Percentiles rank a stretch among this genome's conserved stretches.
Evolutionary conservation across 2,113 vertebrate genomes (phyloP).

Genomic region (Hippotragus niger): DNA sequence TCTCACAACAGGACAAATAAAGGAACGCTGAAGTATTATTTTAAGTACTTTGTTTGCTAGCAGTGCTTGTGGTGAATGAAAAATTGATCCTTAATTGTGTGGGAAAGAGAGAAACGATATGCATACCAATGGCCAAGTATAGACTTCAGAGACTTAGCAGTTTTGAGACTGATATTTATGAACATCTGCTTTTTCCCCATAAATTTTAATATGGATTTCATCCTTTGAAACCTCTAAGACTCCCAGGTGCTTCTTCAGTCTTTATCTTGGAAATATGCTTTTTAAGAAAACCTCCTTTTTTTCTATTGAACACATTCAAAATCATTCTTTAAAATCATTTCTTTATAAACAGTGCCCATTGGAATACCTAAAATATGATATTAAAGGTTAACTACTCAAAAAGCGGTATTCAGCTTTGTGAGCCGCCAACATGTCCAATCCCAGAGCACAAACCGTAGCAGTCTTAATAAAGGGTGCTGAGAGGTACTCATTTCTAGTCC

Average conservation of each 20-base stretch:
- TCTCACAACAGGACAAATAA: conserved; percentile 48
- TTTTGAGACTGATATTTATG: conserved; percentile 63
- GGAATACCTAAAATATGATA: not conserved
- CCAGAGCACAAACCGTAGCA: not conserved
- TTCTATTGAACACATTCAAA: not conserved
- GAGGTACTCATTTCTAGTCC: not conserved
- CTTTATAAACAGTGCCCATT: not conserved
- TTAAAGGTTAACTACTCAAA: conserved; percentile 8
- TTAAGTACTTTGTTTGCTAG: conserved; percentile 49
- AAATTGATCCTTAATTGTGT: conserved; percentile 55
- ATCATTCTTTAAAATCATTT: conserved; percentile 14
- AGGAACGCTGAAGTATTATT: not conserved
- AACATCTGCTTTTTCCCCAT: conserved; percentile 68
- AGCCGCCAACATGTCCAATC: not conserved
- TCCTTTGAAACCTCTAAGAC: conserved; percentile 59
- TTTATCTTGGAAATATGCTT: conserved; percentile 45
- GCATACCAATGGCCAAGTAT: conserved; percentile 7
- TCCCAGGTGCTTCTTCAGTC: conserved; percentile 59
- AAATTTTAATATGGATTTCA: conserved; percentile 67
- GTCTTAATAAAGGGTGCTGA: not conserved
- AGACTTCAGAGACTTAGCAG: conserved; percentile 56
- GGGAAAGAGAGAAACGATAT: not conserved
- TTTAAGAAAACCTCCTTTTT: not conserved
- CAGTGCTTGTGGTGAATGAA: conserved; percentile 30
- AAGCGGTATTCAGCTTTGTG: not conserved